Percentiles rank a stretch among this genome's conserved stretches.
phyloP scores from a whole-genome alignment of 1,140 invertebrate genomes.

The Meloidogyne floridensis region DNA sequence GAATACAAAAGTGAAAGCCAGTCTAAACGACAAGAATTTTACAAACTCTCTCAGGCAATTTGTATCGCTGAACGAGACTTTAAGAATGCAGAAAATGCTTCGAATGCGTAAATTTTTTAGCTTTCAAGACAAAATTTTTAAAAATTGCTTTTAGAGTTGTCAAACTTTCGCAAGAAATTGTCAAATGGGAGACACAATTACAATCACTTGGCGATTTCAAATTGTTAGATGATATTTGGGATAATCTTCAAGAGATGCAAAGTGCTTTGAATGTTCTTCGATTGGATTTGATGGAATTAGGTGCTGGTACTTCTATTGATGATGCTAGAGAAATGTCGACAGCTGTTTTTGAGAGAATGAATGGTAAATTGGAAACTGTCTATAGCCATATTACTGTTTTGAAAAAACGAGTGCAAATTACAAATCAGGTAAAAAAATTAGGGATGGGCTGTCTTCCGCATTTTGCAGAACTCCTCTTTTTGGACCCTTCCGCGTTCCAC shows the following conservation, averaged over 20 bases:
- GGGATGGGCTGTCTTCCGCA: too few relatives aligned
- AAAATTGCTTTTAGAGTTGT: neutral
- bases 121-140: neutral
- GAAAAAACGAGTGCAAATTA: conserved; percentile 17
- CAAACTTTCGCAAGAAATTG: conserved; percentile 23
- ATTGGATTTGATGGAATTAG: conserved; percentile 27
- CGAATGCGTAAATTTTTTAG: neutral
- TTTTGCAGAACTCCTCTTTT: too few relatives aligned
- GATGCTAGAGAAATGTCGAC: conserved; percentile 10
- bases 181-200: conserved; percentile 25
- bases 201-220: conserved; percentile 19
- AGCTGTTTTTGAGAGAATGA: conserved; percentile 13
- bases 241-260: conserved; percentile 19
- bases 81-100: neutral
- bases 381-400: conserved; percentile 11
- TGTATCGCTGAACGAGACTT: conserved; percentile 16
- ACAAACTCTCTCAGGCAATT: conserved; percentile 30
- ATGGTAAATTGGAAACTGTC: conserved; percentile 17
- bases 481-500: too few relatives aligned
- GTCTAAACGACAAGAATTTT: conserved; percentile 21
- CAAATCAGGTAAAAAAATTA: conserved; percentile 30
- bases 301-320: conserved; percentile 14
- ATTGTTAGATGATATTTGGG: conserved; percentile 23
- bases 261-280: conserved; percentile 18
- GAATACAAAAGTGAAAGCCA: conserved; percentile 15